These are phyloP conservation scores for Tipula vernalis DNA, from an alignment of 2,888 invertebrate species.

Conservation along the genomic window DNA sequence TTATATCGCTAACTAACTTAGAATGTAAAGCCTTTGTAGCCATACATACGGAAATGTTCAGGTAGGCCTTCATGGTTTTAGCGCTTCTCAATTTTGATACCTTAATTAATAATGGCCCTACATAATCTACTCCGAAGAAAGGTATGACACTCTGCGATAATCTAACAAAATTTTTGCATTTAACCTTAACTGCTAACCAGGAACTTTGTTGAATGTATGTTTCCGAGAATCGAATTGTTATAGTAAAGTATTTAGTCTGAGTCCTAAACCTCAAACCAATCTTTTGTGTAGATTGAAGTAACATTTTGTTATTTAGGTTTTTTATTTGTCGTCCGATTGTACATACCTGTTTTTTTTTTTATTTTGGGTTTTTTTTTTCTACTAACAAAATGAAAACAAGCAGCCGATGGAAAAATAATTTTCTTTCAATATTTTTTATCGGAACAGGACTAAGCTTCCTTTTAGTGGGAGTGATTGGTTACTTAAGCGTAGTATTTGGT, in stretches of 20 bases:
- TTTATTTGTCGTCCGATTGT: background rate
- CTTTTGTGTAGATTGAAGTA: too few species aligned
- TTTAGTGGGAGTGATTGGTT: constrained; percentile 16
- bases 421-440: background rate
- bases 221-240: background rate
- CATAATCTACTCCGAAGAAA: too few species aligned
- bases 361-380: too few species aligned
- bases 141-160: too few species aligned
- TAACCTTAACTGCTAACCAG: background rate
- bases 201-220: background rate
- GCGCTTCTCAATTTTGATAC: too few species aligned
- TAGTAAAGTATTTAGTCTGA: background rate
- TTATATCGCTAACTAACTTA: too few species aligned
- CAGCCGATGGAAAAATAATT: background rate
- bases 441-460: constrained; percentile 12
- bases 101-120: too few species aligned
- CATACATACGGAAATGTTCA: too few species aligned
- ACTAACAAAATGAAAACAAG: background rate
- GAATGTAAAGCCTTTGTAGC: too few species aligned
- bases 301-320: too few species aligned
- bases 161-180: background rate
- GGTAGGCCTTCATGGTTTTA: too few species aligned
- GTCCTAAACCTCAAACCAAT: background rate
- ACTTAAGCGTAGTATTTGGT: constrained; percentile 15
- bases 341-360: background rate